phyloP scores from a whole-genome alignment of 1,140 invertebrate species.

The Bombus vancouverensis region DNA sequence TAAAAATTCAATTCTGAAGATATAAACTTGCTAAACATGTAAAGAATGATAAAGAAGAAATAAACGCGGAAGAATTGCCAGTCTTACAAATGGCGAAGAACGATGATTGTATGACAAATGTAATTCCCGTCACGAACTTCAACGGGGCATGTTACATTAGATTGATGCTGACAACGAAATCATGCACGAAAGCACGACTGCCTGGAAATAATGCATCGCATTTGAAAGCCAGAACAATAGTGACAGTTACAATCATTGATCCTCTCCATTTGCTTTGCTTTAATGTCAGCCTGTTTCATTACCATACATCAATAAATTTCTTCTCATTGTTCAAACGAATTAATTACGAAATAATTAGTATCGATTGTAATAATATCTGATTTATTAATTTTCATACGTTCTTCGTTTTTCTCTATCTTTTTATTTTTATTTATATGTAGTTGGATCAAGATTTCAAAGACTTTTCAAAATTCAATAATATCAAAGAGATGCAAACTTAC shows the following conservation, averaged over 20 bases:
- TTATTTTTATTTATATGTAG: not conserved
- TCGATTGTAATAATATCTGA: not conserved
- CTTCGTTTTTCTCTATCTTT: not conserved
- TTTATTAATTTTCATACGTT: not conserved
- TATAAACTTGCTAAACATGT: not conserved
- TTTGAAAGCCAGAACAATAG: slow-evolving; percentile 38
- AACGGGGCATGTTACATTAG: not conserved
- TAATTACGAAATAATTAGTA: not conserved
- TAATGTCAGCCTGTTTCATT: slow-evolving; percentile 37
- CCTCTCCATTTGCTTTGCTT: slow-evolving; percentile 48
- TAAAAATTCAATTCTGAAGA: not conserved
- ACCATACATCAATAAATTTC: slow-evolving; percentile 20
- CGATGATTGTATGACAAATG: not conserved
- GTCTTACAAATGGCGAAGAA: not conserved
- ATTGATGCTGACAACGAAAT: slow-evolving; percentile 12
- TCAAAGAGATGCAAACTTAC: slow-evolving; percentile 33
- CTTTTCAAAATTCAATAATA: slow-evolving; percentile 20
- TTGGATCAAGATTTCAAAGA: not conserved
- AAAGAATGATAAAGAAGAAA: too few relatives aligned
- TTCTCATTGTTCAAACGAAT: not conserved
- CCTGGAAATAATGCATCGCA: slow-evolving; percentile 17
- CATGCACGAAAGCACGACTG: slow-evolving; percentile 11
- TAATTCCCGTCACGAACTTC: not conserved
- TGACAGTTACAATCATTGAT: slow-evolving; percentile 52
- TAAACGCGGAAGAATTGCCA: not conserved